Base-by-base conservation (phyloP, 2,797 vertebrate species). In the Masticophis lateralis region DNA sequence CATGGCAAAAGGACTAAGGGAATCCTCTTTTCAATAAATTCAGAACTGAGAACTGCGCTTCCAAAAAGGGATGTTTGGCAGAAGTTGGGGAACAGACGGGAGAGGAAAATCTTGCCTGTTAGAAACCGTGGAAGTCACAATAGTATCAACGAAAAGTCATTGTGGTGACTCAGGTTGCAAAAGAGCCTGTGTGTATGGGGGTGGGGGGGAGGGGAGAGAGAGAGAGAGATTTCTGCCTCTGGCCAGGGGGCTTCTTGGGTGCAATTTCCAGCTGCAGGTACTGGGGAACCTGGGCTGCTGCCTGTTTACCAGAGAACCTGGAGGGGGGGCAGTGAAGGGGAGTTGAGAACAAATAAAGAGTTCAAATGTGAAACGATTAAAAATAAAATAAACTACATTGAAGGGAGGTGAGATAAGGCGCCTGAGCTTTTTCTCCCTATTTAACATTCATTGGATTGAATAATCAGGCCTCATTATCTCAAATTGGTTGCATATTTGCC, bases 361-460 rank as follows among this genome's bases (percentile, higher is more conserved):
- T 98, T 98, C 97, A 97, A 99, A 98, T 98, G 98, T 98, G 98
- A 98, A 98, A 97, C 98, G 98, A 98, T 99, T 98, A 98, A 98
- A 99, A 98, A 96, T 94, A 90, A 96, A 96, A 93, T 94, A 90
- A 97, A 97, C 98, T 98, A 98, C 99, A 99, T 98, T 96, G 98
- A 98, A 98, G 98, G 98, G 97, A 88, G 97, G 97, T 66, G 97
- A 99, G 99, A 99, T 99, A 99, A 99, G 98, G 97, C 97, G 79
- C 97, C 91, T 94, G 95, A 97, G 98, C 98, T 98, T 98, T 98
- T 97, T 97, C 98, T 97, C 98, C 98, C 99, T 99, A 99, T 99
- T 99, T 99, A 99, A 99, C 99, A 99, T 99, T 99, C 99, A 99
- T 99, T 99, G 99, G 98, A 99, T 99, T 99, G 99, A 99, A 99